Evolutionary conservation across 1,140 invertebrate species (phyloP), one percentile per base, ranked within the genome.

Genomic region (Penaeus chinensis): DNA sequence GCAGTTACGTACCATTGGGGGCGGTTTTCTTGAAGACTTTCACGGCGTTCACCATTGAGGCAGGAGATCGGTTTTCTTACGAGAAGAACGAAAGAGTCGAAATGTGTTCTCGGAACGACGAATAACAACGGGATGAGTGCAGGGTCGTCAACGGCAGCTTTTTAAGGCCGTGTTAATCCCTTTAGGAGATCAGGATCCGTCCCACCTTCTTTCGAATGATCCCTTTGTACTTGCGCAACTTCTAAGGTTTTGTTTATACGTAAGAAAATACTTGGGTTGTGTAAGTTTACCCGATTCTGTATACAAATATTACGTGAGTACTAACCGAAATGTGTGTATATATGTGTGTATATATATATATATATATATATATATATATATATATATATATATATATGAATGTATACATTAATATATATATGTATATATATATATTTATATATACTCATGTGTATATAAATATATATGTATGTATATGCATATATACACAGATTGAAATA

Each of bases 1-100:
- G 8, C 47, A 54, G 10, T n/a, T 19, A 82, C 80, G 22, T 69
- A 83, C 82, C 82, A 83, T 83, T 83, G 16, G 82, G 82, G 82
- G 82, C 82, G 65, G 82, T 83, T 54, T 83, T 83, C 65, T 83
- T 83, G 82, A 69, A 83, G 27, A 83, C 82, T 60, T 83, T 83
- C 32, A 83, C 82, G n/a, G 82, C 63, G 82, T 83, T 83, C 82
- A 83, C 82, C 82, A 83, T 83, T 22, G 82, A 65, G 20, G 66
- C 42, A n/a, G 63, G 32, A 37, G 82, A 27, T 19, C 27, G n/a
- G 27, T 74, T 74, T 27, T 74, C 71, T 74, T 74, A 27, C 71
- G 27, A 16, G 71, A 74, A 27, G 19, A 74, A 37, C 20, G 42
- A 37, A 71, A 71, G 71, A 74, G 19, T 19, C n/a, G 71, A 16